Percentiles rank a stretch among this genome's conserved stretches.
phyloP scores from a whole-genome alignment of 2,113 vertebrate genomes.

The Ardeotis arabs region DNA sequence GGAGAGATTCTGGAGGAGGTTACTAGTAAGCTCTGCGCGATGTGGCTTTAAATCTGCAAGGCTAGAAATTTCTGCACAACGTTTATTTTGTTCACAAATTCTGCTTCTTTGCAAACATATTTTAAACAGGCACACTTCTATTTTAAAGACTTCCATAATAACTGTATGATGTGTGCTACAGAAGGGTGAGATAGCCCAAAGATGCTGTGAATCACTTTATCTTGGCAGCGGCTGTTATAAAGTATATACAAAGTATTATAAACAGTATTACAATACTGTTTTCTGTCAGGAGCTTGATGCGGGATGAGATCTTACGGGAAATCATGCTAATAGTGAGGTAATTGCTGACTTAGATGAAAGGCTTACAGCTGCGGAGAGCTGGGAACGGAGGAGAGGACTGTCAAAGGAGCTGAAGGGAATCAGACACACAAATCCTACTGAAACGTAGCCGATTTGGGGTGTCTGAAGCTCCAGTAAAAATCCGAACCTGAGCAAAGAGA shows the following conservation, averaged over 20 bases:
- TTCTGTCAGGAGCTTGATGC: not conserved
- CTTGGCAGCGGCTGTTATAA: not conserved
- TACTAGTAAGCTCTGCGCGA: not conserved
- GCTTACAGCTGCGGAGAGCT: not conserved
- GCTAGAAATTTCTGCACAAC: not conserved
- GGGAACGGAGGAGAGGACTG: not conserved
- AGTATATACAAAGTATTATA: not conserved
- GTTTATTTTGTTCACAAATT: not conserved
- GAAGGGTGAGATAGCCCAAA: not conserved
- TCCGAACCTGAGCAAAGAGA: not conserved
- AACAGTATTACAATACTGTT: not conserved
- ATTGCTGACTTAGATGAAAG: not conserved
- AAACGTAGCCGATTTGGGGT: not conserved
- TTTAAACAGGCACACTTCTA: not conserved
- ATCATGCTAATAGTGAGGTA: not conserved
- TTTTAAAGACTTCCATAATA: not conserved
- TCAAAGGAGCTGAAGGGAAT: not conserved
- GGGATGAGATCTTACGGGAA: not conserved
- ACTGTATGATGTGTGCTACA: not conserved
- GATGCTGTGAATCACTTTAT: not conserved
- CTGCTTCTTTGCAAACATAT: not conserved
- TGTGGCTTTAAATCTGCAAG: not conserved
- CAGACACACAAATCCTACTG: not conserved
- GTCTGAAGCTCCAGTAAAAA: not conserved
- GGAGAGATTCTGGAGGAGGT: not conserved